Evolutionary conservation across 1,140 invertebrate genomes (phyloP).

Genomic region (Trichogramma pretiosum): DNA sequence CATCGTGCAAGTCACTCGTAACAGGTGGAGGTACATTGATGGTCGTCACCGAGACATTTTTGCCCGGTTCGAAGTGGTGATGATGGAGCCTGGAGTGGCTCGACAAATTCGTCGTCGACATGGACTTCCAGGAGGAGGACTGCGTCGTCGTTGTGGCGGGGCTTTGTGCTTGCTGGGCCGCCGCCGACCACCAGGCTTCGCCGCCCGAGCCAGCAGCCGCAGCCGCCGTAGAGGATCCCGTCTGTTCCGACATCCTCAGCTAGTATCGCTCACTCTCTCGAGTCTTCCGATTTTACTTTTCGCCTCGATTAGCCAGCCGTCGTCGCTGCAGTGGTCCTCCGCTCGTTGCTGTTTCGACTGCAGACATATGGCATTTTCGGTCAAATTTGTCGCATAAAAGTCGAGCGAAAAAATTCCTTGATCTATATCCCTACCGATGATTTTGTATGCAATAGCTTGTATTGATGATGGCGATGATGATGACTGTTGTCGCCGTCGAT

Average conservation of each 20-base stretch:
- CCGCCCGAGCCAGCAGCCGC: slow-evolving; percentile 28
- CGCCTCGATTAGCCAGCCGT: background rate
- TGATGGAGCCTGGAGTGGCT: slow-evolving; percentile 20
- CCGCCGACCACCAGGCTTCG: slow-evolving; percentile 38
- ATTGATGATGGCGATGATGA: too few relatives aligned
- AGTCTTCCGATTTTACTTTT: too few relatives aligned
- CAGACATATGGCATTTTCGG: too few relatives aligned
- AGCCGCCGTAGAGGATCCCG: slow-evolving; percentile 39
- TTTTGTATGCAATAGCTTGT: too few relatives aligned
- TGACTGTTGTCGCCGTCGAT: too few relatives aligned
- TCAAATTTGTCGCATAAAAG: too few relatives aligned
- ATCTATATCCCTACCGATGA: too few relatives aligned
- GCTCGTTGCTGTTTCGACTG: too few relatives aligned
- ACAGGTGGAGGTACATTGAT: slow-evolving; percentile 37
- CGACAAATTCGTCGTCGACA: slow-evolving; percentile 13
- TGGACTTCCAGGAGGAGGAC: slow-evolving; percentile 16
- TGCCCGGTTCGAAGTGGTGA: slow-evolving; percentile 32
- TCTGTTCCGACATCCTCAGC: slow-evolving; percentile 46
- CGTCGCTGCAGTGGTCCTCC: background rate
- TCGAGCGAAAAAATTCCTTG: too few relatives aligned
- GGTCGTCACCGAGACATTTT: slow-evolving; percentile 43
- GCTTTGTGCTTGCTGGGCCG: slow-evolving; percentile 41
- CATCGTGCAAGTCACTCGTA: slow-evolving; percentile 39
- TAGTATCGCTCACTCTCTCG: slow-evolving; percentile 19
- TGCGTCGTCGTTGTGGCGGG: slow-evolving; percentile 19